Conservation (phyloP, 2,113 vertebrate species). For the Thinocorus orbignyianus region DNA sequence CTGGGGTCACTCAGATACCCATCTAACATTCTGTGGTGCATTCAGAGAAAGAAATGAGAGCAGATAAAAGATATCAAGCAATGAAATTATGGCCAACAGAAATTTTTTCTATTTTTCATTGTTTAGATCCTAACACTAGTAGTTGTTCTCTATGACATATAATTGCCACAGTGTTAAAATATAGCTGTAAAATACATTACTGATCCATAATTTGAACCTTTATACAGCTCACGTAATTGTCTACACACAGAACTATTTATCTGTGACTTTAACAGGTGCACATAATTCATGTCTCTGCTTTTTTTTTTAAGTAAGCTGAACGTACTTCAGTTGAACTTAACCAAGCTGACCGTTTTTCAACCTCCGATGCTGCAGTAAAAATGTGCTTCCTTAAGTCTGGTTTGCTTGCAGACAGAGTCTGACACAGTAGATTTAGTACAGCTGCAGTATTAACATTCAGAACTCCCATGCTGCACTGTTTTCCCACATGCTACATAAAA, state of each 20-base stretch:
- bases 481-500: constrained; percentile 73
- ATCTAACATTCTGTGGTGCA: neutral
- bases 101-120: neutral
- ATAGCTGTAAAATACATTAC: neutral
- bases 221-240: neutral
- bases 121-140: neutral
- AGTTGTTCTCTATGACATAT: neutral
- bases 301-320: neutral
- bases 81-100: neutral
- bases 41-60: neutral
- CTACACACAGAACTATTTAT: neutral
- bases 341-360: constrained; percentile 52
- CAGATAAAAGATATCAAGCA: neutral
- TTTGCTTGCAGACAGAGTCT: constrained; percentile 55
- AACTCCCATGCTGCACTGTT: constrained; percentile 66
- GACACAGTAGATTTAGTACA: constrained; percentile 73
- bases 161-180: neutral
- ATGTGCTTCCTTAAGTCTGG: constrained; percentile 61
- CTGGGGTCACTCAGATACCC: neutral
- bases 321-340: neutral
- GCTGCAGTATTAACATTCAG: constrained; percentile 70
- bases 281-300: neutral
- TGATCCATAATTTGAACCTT: neutral
- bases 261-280: neutral
- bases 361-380: constrained; percentile 38